These are phyloP conservation scores for Pagetopsis macropterus DNA, from an alignment of 2,797 vertebrate genomes.

Conservation along the genomic window DNA sequence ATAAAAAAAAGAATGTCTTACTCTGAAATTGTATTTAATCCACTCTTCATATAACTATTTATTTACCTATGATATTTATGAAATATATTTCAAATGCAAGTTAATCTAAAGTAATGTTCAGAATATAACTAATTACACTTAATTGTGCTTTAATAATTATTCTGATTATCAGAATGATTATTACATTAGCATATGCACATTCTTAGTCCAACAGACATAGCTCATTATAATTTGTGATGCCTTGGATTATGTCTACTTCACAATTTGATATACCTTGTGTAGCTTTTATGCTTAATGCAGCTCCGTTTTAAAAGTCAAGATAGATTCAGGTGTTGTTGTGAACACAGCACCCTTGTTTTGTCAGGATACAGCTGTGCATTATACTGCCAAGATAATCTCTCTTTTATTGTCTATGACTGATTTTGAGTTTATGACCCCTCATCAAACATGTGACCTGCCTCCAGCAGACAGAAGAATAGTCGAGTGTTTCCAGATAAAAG, in stretches of 20 bases:
- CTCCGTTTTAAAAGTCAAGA: constrained; percentile 21
- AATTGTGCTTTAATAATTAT: too few relatives aligned
- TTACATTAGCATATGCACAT: too few relatives aligned
- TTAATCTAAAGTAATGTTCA: too few relatives aligned
- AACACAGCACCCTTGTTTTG: background rate
- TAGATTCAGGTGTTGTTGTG: constrained; percentile 38
- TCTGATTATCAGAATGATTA: too few relatives aligned
- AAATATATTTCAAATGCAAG: too few relatives aligned
- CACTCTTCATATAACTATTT: background rate
- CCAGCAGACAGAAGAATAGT: constrained; percentile 52
- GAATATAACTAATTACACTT: too few relatives aligned
- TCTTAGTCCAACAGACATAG: too few relatives aligned
- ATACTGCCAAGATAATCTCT: constrained; percentile 49
- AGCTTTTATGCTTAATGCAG: constrained; percentile 22
- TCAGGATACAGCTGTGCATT: constrained; percentile 28
- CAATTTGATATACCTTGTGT: too few relatives aligned
- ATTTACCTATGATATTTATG: background rate
- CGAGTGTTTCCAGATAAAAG: constrained; percentile 48
- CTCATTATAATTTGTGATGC: too few relatives aligned
- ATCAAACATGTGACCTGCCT: constrained; percentile 60
- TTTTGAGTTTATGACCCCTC: constrained; percentile 62
- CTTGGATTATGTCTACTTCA: too few relatives aligned
- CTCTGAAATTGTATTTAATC: background rate
- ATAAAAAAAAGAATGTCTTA: background rate
- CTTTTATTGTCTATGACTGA: constrained; percentile 69